Base-by-base conservation (phyloP, 2,888 invertebrate genomes). In the Junonia oenone region DNA sequence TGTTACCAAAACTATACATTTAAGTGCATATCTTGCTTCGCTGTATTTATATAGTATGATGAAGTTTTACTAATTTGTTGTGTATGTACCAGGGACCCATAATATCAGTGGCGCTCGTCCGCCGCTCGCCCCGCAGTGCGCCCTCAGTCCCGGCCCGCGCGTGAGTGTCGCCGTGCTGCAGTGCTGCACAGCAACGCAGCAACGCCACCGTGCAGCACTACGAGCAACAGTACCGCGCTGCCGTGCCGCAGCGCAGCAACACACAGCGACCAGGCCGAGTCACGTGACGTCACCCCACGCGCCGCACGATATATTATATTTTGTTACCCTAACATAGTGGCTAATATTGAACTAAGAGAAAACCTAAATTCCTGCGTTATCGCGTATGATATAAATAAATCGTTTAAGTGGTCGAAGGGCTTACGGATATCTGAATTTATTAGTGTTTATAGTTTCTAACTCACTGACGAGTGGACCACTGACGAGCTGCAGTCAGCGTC, bases 41-140 rank as follows among this genome's bases (percentile, higher is more conserved):
- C 27, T 6, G 27, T 27, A 27, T 27, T 1, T 27, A 27, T 27
- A 27, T 6, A 6, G 27, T 8, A 8, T n/a, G n/a, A n/a, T n/a
- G n/a, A n/a, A n/a, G n/a, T n/a, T n/a, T n/a, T n/a, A n/a, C n/a
- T n/a, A n/a, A n/a, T n/a, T n/a, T n/a, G n/a, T n/a, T n/a, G n/a
- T n/a, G n/a, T n/a, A n/a, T n/a, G n/a, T n/a, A n/a, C n/a, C 38
- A 40, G 38, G 38, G n/a, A 17, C 55, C 58, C 59, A 52, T 65
- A 63, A 59, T 59, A 45, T 13, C 40, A 29, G 56, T 49, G 56
- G 31, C 31, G 31, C 31, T 9, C 40, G 43, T 45, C 43, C 51
- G 40, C 48, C 47, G 37, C 40, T 54, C 45, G 57, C 60, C 45
- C 46, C 46, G 51, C 54, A 46, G 55, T 48, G 50, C 55, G 49